A percentile compares a stretch with the other conserved stretches of the same genome.
phyloP scores from a whole-genome alignment of 30 jellyfish, hydroid and myxozoan genomes.

The Aurelia sp. region DNA sequence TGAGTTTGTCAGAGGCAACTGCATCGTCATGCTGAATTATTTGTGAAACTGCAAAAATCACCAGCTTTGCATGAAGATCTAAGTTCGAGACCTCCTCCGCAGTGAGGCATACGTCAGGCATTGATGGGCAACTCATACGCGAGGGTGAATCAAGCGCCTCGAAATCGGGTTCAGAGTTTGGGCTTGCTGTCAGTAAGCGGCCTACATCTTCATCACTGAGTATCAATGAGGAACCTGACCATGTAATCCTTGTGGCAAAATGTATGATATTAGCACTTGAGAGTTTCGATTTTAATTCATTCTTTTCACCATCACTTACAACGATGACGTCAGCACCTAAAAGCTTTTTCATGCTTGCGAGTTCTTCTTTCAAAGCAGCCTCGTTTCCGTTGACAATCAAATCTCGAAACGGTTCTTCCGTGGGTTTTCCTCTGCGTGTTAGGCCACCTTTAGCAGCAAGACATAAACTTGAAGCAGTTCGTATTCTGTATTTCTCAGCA shows the following conservation, averaged over 20 bases:
- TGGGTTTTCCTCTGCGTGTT: constrained; percentile 21
- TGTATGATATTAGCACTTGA: constrained; percentile 78
- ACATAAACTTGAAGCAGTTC: constrained; percentile 55
- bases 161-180: constrained; percentile 77
- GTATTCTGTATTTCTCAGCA: constrained; percentile 65
- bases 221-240: constrained; percentile 80
- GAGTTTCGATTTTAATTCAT: constrained; percentile 60
- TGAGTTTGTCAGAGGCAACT: constrained; percentile 72
- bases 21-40: constrained; percentile 44
- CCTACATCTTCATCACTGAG: constrained; percentile 85
- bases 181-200: constrained; percentile 52
- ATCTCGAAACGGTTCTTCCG: constrained; percentile 48
- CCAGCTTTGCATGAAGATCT: constrained; percentile 70
- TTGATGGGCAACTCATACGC: constrained; percentile 69
- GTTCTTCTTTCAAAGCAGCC: constrained; percentile 41
- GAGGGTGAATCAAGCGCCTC: constrained; percentile 74
- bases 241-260: constrained; percentile 84
- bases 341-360: constrained; percentile 32
- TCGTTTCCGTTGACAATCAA: constrained; percentile 65
- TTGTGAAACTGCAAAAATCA: constrained; percentile 81
- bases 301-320: constrained; percentile 59
- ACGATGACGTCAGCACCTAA: constrained; percentile 64
- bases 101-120: constrained; percentile 68
- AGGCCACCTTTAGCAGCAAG: constrained; percentile 47
- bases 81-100: constrained; percentile 65